Evolutionary conservation across 2,113 vertebrate genomes (phyloP), one percentile per base, ranked within the genome.

Genomic region (Lamprologus lemairii): DNA sequence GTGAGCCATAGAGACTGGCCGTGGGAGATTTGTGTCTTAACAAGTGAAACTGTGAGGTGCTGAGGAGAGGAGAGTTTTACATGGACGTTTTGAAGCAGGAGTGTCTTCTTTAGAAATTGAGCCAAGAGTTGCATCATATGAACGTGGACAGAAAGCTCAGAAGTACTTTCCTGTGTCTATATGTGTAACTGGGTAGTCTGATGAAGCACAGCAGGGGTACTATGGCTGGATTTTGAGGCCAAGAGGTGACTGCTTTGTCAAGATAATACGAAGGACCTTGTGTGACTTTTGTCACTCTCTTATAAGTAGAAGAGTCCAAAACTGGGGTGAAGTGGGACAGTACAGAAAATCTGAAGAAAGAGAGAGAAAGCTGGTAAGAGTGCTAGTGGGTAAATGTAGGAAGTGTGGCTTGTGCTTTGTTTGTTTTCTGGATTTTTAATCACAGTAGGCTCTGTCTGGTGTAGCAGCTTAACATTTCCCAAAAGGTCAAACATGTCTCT

Each of bases 401-500:
- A 45, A 81, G 73, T 90, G 42, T 71, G 65, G 26, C 73, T 21
- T n/a, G 26, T 82, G 21, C 86, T 80, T 90, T 71, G n/a, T 87
- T 84, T 83, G 31, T 47, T 83, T 78, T 83, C 16, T 37, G 57
- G 80, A 81, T 90, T 58, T 92, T 90, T 91, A 92, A 92, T 89
- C 90, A 87, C 71, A 82, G 54, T 23, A 81, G 83, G 81, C 84
- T 78, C 45, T 11, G 42, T 53, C 82, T 73, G 86, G 40, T 5
- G 68, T 80, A 86, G 88, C 84, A 82, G 84, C 79, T 71, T 90
- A 87, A 92, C 89, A 93, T 94, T 93, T 94, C 49, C 60, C 19
- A 2, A 94, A 95, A 95, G 93, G 95, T 94, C 93, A 94, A 83
- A 58, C 65, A 7, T 71, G 91, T 94, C 92, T 91, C 65, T 73